Base-by-base conservation (phyloP, 2,113 vertebrate genomes). In the Nothoprocta pentlandii region DNA sequence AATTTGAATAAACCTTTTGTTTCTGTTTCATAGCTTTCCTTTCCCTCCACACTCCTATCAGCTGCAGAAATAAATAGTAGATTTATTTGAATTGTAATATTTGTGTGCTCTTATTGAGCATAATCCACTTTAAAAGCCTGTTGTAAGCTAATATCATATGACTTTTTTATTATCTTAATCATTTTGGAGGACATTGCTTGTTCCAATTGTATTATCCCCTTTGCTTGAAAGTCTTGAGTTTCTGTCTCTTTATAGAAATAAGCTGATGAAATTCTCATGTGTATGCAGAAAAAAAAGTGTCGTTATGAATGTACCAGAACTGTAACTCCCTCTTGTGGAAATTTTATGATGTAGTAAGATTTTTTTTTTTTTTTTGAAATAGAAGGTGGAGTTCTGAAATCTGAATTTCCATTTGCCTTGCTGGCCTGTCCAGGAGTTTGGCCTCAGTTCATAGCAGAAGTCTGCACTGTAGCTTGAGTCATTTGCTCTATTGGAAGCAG, bases 311-410 rank as follows among this genome's bases (percentile, higher is more conserved):
- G 21, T 77, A 13, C 14, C 53, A 54, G 85, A 71, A 67, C 73
- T 90, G 68, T 90, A 42, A 41, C 80, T 85, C 85, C 62, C 85
- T 86, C 92, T 88, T 92, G 82, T 89, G 93, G 96, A 70, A 58
- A 68, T 46, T 67, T 6, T 23, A 66, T 49, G 10, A 4, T 16
- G 39, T 42, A 14, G 41, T 44, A n/a, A 58, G 34, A 22, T 77
- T 85, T 25, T 67, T 34, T 34, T 34, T 34, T 34, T 54, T 20
- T 47, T 34, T 39, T 39, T 39, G 41, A 83, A 80, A 67, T 39
- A 49, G 44, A 59, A 69, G n/a, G 15, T 25, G 41, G 26, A n/a
- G 28, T 26, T 89, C 34, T 70, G 39, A 87, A 71, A 46, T 32
- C 49, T 47, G 47, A 47, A 47, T 47, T 21, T 47, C 25, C 32